phyloP scores from a whole-genome alignment of 1,140 invertebrate genomes.

The Calephelis virginiensis region DNA sequence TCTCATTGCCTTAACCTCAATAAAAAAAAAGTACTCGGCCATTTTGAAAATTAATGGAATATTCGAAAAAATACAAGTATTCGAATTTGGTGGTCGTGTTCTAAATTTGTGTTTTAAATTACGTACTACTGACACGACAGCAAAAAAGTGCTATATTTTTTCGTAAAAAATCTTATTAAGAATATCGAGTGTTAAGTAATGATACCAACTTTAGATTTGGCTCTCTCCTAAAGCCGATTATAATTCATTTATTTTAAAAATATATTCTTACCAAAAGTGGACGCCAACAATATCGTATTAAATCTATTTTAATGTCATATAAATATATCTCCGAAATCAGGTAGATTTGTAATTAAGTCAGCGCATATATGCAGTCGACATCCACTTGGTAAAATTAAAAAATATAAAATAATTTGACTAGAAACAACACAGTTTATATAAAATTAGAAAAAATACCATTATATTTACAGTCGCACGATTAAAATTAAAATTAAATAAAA shows the following conservation, averaged over 20 bases:
- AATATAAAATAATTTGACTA: constrained; percentile 72
- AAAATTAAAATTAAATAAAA: constrained; percentile 40
- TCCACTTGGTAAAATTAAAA: constrained; percentile 60
- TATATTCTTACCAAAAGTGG: constrained; percentile 43
- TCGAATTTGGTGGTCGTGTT: background rate
- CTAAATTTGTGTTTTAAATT: no score
- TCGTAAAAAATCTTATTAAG: no score
- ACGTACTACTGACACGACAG: no score
- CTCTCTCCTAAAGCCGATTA: constrained; percentile 70
- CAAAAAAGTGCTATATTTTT: no score
- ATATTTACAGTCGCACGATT: constrained; percentile 65
- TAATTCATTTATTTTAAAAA: constrained; percentile 58
- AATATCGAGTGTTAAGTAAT: constrained; percentile 38
- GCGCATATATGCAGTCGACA: constrained; percentile 31
- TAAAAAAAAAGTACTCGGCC: background rate
- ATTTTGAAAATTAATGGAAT: background rate
- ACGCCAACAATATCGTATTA: constrained; percentile 32
- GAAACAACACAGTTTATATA: constrained; percentile 66
- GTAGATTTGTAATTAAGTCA: constrained; percentile 10
- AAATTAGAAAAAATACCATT: constrained; percentile 57
- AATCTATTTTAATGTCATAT: constrained; percentile 24
- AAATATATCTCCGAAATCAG: constrained; percentile 17
- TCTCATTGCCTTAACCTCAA: background rate
- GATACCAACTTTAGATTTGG: constrained; percentile 50
- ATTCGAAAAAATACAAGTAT: background rate